phyloP scores from a whole-genome alignment of 2,888 invertebrate genomes.

The Melinaea menophilus region DNA sequence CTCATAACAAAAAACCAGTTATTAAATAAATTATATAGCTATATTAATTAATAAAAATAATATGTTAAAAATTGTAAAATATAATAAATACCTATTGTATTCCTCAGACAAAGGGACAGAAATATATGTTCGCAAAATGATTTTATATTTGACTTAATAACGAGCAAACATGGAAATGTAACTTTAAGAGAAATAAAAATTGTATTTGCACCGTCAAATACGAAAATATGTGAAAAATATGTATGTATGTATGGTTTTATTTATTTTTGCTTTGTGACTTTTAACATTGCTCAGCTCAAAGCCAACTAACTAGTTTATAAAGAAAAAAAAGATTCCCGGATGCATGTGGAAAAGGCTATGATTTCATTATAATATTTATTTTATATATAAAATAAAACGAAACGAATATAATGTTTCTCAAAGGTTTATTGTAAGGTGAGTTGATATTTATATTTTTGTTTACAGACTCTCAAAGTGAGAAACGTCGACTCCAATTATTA shows the following conservation, averaged over 20 bases:
- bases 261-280: constrained; percentile 26
- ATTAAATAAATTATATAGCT: too few relatives aligned
- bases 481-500: too few relatives aligned
- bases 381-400: background rate
- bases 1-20: too few relatives aligned
- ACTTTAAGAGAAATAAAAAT: constrained; percentile 11
- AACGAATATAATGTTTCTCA: background rate
- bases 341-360: background rate
- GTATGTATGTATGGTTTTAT: constrained; percentile 13
- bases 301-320: constrained; percentile 24
- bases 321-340: constrained; percentile 19
- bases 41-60: too few relatives aligned
- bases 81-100: too few relatives aligned
- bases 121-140: too few relatives aligned
- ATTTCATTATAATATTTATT: constrained; percentile 1
- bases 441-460: too few relatives aligned
- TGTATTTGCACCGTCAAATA: constrained; percentile 18
- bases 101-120: too few relatives aligned
- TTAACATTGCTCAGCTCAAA: constrained; percentile 24
- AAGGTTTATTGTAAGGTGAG: too few relatives aligned
- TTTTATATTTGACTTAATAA: background rate
- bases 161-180: constrained; percentile 10
- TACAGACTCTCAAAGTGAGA: too few relatives aligned
- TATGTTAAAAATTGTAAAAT: too few relatives aligned
- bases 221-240: constrained; percentile 20